Evolutionary conservation across 37 sponge, comb jelly and placozoan genomes (phyloP).

Genomic region (Cladorhizidae sp.): DNA sequence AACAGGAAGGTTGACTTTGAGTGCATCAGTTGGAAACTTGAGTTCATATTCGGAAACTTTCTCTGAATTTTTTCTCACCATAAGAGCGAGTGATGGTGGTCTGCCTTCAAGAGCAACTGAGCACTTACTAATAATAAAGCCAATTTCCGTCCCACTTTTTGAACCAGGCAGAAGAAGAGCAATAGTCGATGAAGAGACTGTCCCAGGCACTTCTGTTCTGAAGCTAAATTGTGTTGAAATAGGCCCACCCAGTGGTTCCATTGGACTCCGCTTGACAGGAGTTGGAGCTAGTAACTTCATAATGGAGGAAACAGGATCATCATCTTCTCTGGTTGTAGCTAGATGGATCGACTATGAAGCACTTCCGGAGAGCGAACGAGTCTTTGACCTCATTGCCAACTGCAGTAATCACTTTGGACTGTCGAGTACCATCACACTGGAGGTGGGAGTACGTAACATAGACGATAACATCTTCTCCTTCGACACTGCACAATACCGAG

Average conservation of each 20-base stretch:
- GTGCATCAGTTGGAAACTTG: neutral
- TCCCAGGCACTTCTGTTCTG: constrained; percentile 1
- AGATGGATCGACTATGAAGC: constrained; percentile 36
- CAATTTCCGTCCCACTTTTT: constrained; percentile 30
- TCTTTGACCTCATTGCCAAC: neutral
- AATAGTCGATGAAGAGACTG: constrained; percentile 22
- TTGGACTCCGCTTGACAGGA: neutral
- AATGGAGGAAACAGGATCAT: neutral
- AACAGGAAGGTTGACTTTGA: constrained; percentile 17
- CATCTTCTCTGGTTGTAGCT: constrained; percentile 5
- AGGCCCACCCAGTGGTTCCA: constrained; percentile 1
- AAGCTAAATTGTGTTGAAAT: constrained; percentile 32
- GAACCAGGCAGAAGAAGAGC: neutral
- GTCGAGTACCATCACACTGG: neutral
- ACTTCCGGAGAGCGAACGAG: neutral
- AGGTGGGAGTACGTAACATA: constrained; percentile 4
- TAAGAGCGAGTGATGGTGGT: constrained; percentile 43
- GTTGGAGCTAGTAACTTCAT: neutral
- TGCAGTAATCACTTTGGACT: constrained; percentile 19
- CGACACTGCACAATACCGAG: neutral
- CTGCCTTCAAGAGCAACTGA: neutral
- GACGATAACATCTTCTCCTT: constrained; percentile 52
- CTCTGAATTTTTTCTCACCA: constrained; percentile 12
- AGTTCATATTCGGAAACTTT: neutral
- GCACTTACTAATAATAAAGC: neutral